phyloP scores from a whole-genome alignment of 2,797 vertebrate genomes.

The Coluber constrictor region DNA sequence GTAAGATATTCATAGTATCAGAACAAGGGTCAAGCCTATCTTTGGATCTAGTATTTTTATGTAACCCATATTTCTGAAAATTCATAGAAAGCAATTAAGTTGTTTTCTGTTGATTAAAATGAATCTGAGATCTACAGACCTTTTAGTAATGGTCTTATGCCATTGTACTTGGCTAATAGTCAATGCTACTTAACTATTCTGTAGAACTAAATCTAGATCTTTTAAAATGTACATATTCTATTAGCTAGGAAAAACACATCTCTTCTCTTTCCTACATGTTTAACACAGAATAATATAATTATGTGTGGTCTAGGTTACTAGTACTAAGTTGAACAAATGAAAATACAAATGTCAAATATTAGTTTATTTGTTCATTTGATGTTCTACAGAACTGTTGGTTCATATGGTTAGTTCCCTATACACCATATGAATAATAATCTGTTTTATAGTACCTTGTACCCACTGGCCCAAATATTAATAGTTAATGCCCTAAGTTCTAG shows the following conservation, averaged over 20 bases:
- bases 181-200: neutral
- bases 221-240: neutral
- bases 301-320: neutral
- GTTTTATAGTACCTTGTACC: slow-evolving; percentile 8
- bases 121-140: neutral
- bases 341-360: neutral
- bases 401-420: slow-evolving; percentile 32
- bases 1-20: neutral
- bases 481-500: slow-evolving; percentile 6
- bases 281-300: neutral
- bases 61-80: neutral
- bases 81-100: neutral
- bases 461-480: neutral
- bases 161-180: neutral
- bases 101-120: neutral
- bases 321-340: neutral
- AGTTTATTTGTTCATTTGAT: neutral
- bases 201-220: neutral
- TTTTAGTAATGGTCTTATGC: neutral
- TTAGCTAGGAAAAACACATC: neutral
- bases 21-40: neutral
- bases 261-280: neutral
- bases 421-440: slow-evolving; percentile 32
- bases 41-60: neutral
- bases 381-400: neutral